These are phyloP conservation scores for Mnemiopsis leidyi DNA, from an alignment of 37 sponge, comb jelly and placozoan genomes.

Conservation along the genomic window DNA sequence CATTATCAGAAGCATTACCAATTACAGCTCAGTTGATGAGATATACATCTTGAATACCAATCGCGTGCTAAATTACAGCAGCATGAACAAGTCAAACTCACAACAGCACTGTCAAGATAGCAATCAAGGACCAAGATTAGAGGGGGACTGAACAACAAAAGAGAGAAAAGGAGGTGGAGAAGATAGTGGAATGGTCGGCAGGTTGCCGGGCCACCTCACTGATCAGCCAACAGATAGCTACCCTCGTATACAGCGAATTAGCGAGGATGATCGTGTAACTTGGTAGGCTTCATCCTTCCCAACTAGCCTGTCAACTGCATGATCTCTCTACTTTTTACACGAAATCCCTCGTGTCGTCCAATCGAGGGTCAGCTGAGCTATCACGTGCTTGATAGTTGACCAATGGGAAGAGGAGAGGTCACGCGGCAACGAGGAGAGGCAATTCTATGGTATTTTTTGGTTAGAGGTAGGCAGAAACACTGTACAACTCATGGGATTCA, in stretches of 20 bases:
- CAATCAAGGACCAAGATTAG: too few species aligned
- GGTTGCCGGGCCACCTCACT: background rate
- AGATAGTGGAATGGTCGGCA: background rate
- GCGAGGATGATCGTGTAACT: conserved; percentile 6
- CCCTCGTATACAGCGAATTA: background rate
- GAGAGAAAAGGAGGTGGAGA: background rate
- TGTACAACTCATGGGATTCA: background rate
- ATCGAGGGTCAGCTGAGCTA: background rate
- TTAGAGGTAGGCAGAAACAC: background rate
- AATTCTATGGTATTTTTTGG: conserved; percentile 29
- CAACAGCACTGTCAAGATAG: too few species aligned
- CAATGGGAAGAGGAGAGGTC: background rate
- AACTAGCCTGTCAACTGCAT: conserved; percentile 1
- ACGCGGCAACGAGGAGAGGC: background rate
- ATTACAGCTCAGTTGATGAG: background rate
- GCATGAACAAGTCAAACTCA: too few species aligned
- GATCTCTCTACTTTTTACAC: conserved; percentile 44
- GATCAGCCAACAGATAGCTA: background rate
- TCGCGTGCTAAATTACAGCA: too few species aligned
- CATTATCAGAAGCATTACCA: background rate
- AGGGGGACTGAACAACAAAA: too few species aligned
- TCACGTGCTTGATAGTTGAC: background rate
- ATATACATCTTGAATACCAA: background rate
- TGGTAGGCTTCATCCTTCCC: background rate
- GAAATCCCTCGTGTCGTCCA: conserved; percentile 35